Evolutionary conservation across 2,797 vertebrate species (phyloP), one percentile per base, ranked within the genome.

Genomic region (Chromis chromis): DNA sequence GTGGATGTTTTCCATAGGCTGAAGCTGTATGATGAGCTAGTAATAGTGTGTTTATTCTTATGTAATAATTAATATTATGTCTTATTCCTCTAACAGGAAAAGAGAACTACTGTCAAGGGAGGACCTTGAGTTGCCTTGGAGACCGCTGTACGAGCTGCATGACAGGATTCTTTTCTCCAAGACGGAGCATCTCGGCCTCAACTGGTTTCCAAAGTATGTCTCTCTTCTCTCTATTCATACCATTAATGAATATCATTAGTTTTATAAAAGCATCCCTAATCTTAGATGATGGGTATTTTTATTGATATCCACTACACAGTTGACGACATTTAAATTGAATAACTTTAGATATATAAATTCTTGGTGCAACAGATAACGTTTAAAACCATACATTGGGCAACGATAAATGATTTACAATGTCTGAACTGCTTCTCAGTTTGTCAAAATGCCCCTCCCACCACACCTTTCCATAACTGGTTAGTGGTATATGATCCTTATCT

Each of bases 181-280:
- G 91, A 98, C 97, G 0, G 98, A 99, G 87, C 97, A 99, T 86
- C 96, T 99, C 72, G 97, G 97, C 80, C 96, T 99, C 86, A 99
- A 98, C 93, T 99, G 98, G 98, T 99, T 98, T 94, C 98, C 98
- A 72, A 99, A 98, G 98, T 99, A 98, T 90, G 95, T 88, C 61
- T 83, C 24, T 62, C n/a, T 74, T 70, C 17, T 69, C 17, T 69
- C 56, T 33, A 42, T 3, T 48, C 36, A 48, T n/a, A 6, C 16
- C 62, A 13, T 67, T 81, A 3, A 10, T 36, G 33, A 36, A 19
- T 50, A 21, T 42, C 28, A 8, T 39, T 39, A 1, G 6, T 24
- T 8, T 39, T 40, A 12, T 2, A 6, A 55, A 52, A 56, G 12
- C 33, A 22, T 73, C 22, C 55, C 42, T 36, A 13, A 17, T 53